Percentiles rank a stretch among this genome's conserved stretches.
These are phyloP conservation scores for Notospermus geniculatus DNA, from an alignment of 1,140 invertebrate species.

Conservation along the genomic window DNA sequence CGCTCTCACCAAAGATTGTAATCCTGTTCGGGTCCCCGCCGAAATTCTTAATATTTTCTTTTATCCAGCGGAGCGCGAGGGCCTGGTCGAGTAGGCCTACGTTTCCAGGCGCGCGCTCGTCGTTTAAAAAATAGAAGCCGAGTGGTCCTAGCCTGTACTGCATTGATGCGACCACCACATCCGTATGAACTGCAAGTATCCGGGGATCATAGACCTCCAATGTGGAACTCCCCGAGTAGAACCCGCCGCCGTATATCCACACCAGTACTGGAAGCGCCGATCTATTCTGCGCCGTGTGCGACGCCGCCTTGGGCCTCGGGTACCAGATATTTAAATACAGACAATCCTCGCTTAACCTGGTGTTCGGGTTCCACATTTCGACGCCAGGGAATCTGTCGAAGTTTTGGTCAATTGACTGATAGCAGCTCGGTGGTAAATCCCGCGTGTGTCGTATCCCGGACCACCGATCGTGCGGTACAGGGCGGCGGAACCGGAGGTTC, in stretches of 20 bases:
- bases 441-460: constrained; percentile 78
- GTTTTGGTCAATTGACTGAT: constrained; percentile 57
- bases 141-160: constrained; percentile 80
- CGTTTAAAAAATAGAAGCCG: constrained; percentile 90
- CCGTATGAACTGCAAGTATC: constrained; percentile 67
- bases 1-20: constrained; percentile 93
- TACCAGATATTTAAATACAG: constrained; percentile 85
- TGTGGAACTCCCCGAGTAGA: constrained; percentile 82
- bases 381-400: constrained; percentile 24
- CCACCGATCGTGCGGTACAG: constrained; percentile 80
- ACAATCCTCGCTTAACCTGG: constrained; percentile 84
- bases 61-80: constrained; percentile 72
- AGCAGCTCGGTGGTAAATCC: constrained; percentile 79
- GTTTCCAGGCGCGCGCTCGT: constrained; percentile 85
- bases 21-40: constrained; percentile 91
- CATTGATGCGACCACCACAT: constrained; percentile 76
- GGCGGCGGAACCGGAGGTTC: constrained; percentile 72
- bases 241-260: constrained; percentile 95
- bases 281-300: neutral
- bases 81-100: constrained; percentile 89
- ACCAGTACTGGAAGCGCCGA: constrained; percentile 83
- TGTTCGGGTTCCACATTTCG: constrained; percentile 42
- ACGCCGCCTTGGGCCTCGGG: constrained; percentile 58
- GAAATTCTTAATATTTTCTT: constrained; percentile 82
- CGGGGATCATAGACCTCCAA: constrained; percentile 87